Evolutionary conservation across 1,140 invertebrate species (phyloP), one percentile per base, ranked within the genome.

Genomic region (Dendroctonus valens): DNA sequence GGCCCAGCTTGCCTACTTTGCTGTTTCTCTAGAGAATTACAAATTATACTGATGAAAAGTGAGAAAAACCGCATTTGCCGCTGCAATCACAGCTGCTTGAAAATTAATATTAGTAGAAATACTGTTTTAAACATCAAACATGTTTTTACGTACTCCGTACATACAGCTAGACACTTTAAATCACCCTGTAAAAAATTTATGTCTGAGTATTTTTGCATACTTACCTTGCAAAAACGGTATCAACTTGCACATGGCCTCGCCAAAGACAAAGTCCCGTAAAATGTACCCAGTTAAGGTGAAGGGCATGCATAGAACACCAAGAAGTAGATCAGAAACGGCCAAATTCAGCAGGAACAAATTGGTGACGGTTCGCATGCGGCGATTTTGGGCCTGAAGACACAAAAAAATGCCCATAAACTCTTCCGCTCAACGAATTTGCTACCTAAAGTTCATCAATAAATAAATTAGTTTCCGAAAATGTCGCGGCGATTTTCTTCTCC

Each of bases 261-360:
- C 86, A 73, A 88, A 87, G 48, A 87, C 82, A 74, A 88, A 89
- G 70, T 85, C 81, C 68, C 81, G 70, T 41, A 87, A 75, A 15
- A 88, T 71, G 26, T 83, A 79, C 4, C 86, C 85, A 42, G 87
- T 80, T 6, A 88, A 77, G 5, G 86, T 88, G 71, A 88, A 84
- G 4, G 86, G 86, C 81, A 87, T 83, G 68, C 86, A 86, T 51
- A 88, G 80, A 6, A 86, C 83, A 7, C 84, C 84, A 11, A 87
- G 77, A 5, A 88, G 74, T 4, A 88, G 76, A 76, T 87, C 86
- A 8, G 83, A 80, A 15, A 84, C 75, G 8, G 83, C 83, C 74
- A 87, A 76, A 73, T 87, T 87, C 38, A 87, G 77, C 40, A 87
- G 80, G 65, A 86, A 86, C 57, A 87, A 80, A 73, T 87, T 87